Evolutionary conservation across 2,113 vertebrate species (phyloP), one percentile per base, ranked within the genome.

Genomic region (Pithys albifrons): DNA sequence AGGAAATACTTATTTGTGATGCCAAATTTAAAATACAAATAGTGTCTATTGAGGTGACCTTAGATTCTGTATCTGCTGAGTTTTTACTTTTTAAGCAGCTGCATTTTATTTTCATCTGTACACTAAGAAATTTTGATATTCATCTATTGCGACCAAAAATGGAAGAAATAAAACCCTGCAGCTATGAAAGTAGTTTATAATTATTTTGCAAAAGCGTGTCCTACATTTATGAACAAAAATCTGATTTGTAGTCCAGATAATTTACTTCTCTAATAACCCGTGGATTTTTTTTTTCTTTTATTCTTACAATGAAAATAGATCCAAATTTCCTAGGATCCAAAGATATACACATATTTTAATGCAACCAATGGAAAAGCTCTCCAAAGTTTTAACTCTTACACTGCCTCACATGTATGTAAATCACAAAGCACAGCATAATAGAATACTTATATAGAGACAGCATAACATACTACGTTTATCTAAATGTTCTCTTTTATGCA

Each of bases 221-320:
- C 41, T 91, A 84, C 13, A 64, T 77, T 77, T 93, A 72, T 55
- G 41, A 58, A 80, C 87, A 91, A 95, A 95, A 92, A 82, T 77
- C 5, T 87, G 61, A 82, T 93, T 76, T 85, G 24, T 69, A 87
- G 90, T 84, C 35, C n/a, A 82, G 72, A 94, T 73, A 91, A 92
- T 86, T 89, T 91, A 57, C 29, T 84, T 51, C 29, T 61, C 17
- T 75, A 73, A 91, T 83, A 89, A 80, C 22, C 45, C 80, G 23
- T 41, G 49, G 14, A 27, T 54, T 16, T 95, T 89, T 95, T 89
- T 93, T 80, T 76, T 76, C 31, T 66, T 91, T 89, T 80, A 46
- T 76, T 87, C 24, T 29, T 81, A 59, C 43, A 39, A 85, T 37
- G 31, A 91, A 73, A 57, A 81, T 9, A 85, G 51, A 70, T 64